These are phyloP conservation scores for Ceratina calcarata DNA, from an alignment of 1,140 invertebrate species.

Conservation along the genomic window DNA sequence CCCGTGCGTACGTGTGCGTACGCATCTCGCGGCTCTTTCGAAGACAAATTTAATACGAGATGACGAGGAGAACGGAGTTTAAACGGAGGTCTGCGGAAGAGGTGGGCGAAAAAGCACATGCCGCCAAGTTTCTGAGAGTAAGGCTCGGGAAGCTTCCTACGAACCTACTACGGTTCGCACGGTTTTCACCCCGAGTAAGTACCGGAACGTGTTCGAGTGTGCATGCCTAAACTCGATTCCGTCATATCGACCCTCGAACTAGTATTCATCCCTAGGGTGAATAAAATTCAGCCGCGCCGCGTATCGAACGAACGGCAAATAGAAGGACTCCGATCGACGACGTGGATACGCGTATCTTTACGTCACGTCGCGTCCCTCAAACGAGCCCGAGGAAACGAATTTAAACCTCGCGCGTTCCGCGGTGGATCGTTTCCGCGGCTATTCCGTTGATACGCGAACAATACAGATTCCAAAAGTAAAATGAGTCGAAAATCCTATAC, in stretches of 20 bases:
- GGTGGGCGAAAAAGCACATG: neutral
- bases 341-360: neutral
- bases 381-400: too few relatives aligned
- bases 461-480: too few relatives aligned
- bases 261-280: neutral
- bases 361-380: too few relatives aligned
- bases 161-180: neutral
- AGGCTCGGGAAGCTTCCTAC: slow-evolving; percentile 1
- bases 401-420: too few relatives aligned
- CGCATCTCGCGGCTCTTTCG: neutral
- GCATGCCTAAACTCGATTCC: slow-evolving; percentile 44
- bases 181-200: slow-evolving; percentile 13
- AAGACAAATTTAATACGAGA: neutral
- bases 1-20: neutral
- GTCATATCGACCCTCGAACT: slow-evolving; percentile 27
- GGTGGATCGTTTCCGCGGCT: too few relatives aligned
- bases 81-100: neutral
- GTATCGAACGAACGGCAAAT: neutral
- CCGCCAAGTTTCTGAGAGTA: neutral
- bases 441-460: too few relatives aligned
- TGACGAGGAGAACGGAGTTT: too few relatives aligned
- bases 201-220: slow-evolving; percentile 53
- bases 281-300: neutral
- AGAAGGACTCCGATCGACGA: neutral
- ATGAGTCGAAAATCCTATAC: too few relatives aligned